Percentiles rank a stretch among this genome's conserved stretches.
Evolutionary conservation across 2,888 invertebrate species (phyloP).

Genomic region (Liodrosophila aerea): DNA sequence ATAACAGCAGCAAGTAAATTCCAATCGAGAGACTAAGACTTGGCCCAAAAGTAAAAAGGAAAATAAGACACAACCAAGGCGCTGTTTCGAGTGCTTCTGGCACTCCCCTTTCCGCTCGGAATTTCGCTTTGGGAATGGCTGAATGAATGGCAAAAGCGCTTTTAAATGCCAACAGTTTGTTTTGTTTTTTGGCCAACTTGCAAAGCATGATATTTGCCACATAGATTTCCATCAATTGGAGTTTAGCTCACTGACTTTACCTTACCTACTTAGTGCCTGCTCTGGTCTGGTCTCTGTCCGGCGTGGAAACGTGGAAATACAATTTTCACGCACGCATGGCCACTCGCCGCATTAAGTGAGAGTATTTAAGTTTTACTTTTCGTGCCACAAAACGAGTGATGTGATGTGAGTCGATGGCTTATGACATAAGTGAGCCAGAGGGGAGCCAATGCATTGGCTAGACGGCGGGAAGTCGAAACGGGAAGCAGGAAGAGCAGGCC

Average conservation of each 20-base stretch:
- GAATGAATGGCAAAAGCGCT: conserved; percentile 39
- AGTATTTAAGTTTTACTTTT: conserved; percentile 72
- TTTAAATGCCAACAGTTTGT: conserved; percentile 62
- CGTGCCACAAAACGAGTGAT: conserved; percentile 10
- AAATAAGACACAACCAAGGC: conserved; percentile 32
- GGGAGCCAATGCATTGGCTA: neutral
- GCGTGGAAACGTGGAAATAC: conserved; percentile 59
- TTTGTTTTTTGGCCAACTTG: conserved; percentile 39
- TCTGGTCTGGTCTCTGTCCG: neutral
- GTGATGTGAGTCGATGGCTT: conserved; percentile 22
- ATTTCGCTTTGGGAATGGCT: conserved; percentile 48
- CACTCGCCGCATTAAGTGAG: conserved; percentile 60
- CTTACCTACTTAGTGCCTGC: neutral
- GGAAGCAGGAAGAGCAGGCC: conserved; percentile 12
- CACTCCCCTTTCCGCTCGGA: conserved; percentile 64
- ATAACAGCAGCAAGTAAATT: conserved; percentile 47
- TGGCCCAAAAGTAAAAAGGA: neutral
- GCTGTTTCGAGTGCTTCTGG: conserved; percentile 48
- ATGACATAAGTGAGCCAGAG: conserved; percentile 50
- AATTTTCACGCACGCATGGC: conserved; percentile 75
- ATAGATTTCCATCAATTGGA: conserved; percentile 32
- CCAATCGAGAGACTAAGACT: conserved; percentile 28
- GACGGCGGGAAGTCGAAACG: neutral
- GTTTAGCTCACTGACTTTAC: conserved; percentile 5
- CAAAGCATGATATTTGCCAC: conserved; percentile 41